Conservation (phyloP, 2,888 invertebrate species). For the Eilema caniola region DNA sequence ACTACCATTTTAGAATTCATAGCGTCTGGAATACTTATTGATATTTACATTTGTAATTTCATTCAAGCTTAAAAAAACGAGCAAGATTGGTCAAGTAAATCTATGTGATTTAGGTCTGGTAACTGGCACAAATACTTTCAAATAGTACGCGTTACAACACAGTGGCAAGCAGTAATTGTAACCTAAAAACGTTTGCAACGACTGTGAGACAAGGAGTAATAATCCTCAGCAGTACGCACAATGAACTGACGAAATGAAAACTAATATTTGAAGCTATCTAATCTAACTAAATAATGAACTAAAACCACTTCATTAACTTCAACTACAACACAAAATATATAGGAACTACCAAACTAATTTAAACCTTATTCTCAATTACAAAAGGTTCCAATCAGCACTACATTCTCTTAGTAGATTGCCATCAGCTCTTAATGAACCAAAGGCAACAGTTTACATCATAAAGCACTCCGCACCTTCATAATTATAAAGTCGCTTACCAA, state of each 20-base stretch:
- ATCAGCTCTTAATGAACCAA: constrained; percentile 2
- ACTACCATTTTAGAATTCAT: too few relatives aligned
- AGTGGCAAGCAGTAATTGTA: too few relatives aligned
- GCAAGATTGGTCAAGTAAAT: too few relatives aligned
- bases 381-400: not conserved
- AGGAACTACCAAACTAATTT: not conserved
- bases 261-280: not conserved
- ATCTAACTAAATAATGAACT: not conserved
- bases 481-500: not conserved
- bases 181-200: too few relatives aligned
- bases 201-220: too few relatives aligned
- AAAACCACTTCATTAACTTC: not conserved
- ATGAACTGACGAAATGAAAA: not conserved
- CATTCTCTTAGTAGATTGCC: not conserved
- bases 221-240: too few relatives aligned
- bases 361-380: not conserved
- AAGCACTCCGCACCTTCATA: not conserved
- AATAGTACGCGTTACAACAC: too few relatives aligned
- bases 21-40: too few relatives aligned
- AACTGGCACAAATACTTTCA: too few relatives aligned
- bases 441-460: not conserved
- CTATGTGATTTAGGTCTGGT: too few relatives aligned
- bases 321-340: constrained; percentile 3
- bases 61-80: too few relatives aligned
- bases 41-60: too few relatives aligned